Base-by-base conservation (phyloP, 2,113 vertebrate genomes). In the Phalacrocorax pelagicus region DNA sequence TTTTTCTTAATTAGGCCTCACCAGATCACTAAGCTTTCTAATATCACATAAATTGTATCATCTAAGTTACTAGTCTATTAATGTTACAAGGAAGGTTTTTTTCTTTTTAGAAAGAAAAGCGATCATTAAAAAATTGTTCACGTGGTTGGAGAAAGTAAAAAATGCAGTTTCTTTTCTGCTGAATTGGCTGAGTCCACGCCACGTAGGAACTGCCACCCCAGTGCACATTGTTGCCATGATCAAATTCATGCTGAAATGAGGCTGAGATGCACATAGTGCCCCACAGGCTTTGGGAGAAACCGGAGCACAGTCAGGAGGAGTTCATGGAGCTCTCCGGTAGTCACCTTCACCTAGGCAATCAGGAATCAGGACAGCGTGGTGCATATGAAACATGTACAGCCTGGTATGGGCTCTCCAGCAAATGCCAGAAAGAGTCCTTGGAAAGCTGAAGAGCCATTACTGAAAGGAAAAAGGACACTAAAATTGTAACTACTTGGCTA, bases 1-100 rank as follows among this genome's bases (percentile, higher is more conserved):
- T 94, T 96, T 96, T 90, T 93, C 69, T 94, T 93, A 92, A 96
- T 96, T 94, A 96, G 55, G 52, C 49, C 66, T 95, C 61, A 87
- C 67, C n/a, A 95, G 40, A 85, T 54, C 38, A 80, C 81, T 96
- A 80, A 92, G 62, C 59, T 96, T 96, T 94, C 86, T 88, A 94
- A 94, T 67, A 73, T 71, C 32, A 85, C 17, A 67, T 81, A 67
- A 87, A 92, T 74, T 86, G 26, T 90, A 79, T 81, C 78, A 78
- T 81, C 83, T 79, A 84, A 55, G 44, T 86, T 94, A 67, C 86
- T 90, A 73, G 36, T 66, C 72, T 74, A 26, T 62, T 81, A 59
- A 82, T 67, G 24, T 52, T 88, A 85, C 34, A 73, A 38, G 18
- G 47, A 72, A 86, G 10, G 11, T 27, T 59, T 88, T 67, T 81